Evolutionary conservation across 2,797 vertebrate species (phyloP).

Genomic region (Tamandua tetradactyla): DNA sequence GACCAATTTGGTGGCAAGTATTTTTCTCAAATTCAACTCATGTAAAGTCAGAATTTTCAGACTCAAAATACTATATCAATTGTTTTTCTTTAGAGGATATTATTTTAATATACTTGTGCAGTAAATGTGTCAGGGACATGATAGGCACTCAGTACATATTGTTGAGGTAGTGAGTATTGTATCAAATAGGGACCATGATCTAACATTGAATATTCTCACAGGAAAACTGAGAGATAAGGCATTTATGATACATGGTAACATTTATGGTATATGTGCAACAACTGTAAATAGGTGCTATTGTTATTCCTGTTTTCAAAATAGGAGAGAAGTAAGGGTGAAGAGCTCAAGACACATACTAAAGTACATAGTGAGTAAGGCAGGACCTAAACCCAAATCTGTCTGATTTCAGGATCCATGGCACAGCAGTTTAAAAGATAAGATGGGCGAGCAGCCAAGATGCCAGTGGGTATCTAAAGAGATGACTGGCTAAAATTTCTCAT

Average conservation of each 20-base stretch:
- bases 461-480: neutral
- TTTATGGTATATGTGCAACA: neutral
- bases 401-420: neutral
- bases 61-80: conserved; percentile 33
- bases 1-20: neutral
- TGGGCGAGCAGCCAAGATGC: neutral
- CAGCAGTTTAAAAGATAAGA: neutral
- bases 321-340: neutral
- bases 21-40: conserved; percentile 33
- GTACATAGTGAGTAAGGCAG: neutral
- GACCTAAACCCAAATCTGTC: neutral
- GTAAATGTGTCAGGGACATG: neutral
- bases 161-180: neutral
- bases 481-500: neutral
- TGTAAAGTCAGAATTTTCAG: conserved; percentile 3
- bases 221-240: neutral
- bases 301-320: neutral
- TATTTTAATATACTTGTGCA: conserved; percentile 6
- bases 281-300: no score
- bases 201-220: neutral
- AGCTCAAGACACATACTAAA: neutral
- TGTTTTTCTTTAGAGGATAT: neutral
- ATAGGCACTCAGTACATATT: neutral
- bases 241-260: neutral
- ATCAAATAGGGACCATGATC: neutral